phyloP scores from a whole-genome alignment of 2,113 vertebrate species.

The Larimichthys crocea region DNA sequence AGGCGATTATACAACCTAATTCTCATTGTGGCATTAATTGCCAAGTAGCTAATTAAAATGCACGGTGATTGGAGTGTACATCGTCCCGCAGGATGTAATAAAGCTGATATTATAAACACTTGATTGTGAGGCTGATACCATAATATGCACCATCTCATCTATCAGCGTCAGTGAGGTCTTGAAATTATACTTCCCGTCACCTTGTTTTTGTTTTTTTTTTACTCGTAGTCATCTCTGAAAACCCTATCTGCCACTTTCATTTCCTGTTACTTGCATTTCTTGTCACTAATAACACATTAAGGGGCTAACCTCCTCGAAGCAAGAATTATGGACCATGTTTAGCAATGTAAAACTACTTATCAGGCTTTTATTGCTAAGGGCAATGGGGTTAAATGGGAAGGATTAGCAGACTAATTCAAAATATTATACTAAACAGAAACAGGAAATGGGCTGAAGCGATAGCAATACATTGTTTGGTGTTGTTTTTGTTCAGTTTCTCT shows the following conservation, averaged over 20 bases:
- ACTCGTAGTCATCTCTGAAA: constrained; percentile 36
- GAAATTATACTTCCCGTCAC: constrained; percentile 60
- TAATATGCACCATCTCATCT: constrained; percentile 51
- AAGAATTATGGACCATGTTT: constrained; percentile 45
- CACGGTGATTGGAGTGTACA: constrained; percentile 61
- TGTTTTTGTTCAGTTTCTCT: constrained; percentile 11
- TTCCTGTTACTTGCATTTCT: constrained; percentile 60
- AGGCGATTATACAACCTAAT: constrained; percentile 80
- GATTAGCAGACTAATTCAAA: constrained; percentile 65
- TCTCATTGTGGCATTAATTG: constrained; percentile 82
- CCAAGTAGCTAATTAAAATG: constrained; percentile 83
- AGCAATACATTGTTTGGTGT: not conserved
- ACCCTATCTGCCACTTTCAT: constrained; percentile 39
- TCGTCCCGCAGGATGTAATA: constrained; percentile 71
- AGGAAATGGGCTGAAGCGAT: constrained; percentile 1
- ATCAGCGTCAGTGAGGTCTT: constrained; percentile 63
- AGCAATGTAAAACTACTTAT: constrained; percentile 62
- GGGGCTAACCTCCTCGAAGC: constrained; percentile 48
- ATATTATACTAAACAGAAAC: constrained; percentile 46
- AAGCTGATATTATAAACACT: constrained; percentile 75
- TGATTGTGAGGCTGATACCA: constrained; percentile 72
- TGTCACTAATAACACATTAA: constrained; percentile 59
- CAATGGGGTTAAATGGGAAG: constrained; percentile 56
- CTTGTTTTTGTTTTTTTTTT: too few species aligned
- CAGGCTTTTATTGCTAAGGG: constrained; percentile 56